Evolutionary conservation across 2,113 vertebrate species (phyloP).

Genomic region (Onychorhynchus coronatus): DNA sequence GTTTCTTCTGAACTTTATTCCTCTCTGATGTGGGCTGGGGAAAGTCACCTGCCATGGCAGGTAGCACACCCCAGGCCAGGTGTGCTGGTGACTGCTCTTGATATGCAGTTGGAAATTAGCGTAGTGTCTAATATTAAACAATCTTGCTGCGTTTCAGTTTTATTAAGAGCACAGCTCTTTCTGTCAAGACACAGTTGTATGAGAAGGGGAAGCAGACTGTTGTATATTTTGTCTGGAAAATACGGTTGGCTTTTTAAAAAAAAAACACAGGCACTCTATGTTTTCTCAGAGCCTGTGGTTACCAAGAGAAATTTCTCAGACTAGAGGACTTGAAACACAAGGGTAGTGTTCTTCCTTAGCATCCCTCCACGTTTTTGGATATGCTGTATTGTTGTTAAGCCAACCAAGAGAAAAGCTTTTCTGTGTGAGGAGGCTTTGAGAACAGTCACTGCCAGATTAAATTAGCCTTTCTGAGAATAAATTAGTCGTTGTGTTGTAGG

Average conservation of each 20-base stretch:
- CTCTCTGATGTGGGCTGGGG: neutral
- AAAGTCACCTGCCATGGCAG: neutral
- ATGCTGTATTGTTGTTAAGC: constrained; percentile 54
- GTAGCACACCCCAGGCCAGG: neutral
- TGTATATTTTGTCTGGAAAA: constrained; percentile 1
- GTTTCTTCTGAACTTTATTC: neutral
- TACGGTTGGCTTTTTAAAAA: neutral
- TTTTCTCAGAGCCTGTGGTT: constrained; percentile 3
- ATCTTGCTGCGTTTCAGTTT: neutral
- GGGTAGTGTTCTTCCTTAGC: constrained; percentile 9
- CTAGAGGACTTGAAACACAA: neutral
- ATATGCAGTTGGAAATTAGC: neutral
- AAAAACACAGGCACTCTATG: neutral
- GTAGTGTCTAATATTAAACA: neutral
- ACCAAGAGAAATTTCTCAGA: neutral
- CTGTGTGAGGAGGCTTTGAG: constrained; percentile 29
- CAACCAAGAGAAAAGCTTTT: constrained; percentile 51
- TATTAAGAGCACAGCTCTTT: neutral
- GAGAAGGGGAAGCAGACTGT: neutral
- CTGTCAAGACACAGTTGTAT: neutral
- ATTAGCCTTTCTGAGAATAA: constrained; percentile 52
- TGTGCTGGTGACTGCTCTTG: neutral
- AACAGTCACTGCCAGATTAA: constrained; percentile 38
- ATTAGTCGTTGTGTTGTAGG: neutral
- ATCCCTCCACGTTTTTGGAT: constrained; percentile 37